Conservation (phyloP, 2,113 vertebrate genomes). For the Aegypius monachus region DNA sequence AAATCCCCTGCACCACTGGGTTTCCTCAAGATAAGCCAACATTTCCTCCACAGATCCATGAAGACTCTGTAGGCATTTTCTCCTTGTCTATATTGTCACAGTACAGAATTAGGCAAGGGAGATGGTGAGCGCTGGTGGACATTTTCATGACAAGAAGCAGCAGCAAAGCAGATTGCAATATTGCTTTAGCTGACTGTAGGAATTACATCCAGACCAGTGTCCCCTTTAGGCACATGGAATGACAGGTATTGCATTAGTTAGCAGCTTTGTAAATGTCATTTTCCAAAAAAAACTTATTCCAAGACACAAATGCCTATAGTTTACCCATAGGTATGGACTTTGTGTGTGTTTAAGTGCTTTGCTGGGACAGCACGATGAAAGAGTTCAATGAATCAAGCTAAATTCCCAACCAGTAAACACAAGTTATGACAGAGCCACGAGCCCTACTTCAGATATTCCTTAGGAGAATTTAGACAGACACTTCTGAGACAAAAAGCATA, state of each 20-base stretch:
- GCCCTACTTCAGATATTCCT: background rate
- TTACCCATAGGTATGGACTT: background rate
- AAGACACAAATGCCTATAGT: background rate
- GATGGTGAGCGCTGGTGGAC: rapidly evolving
- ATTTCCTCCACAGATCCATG: background rate
- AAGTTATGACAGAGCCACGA: background rate
- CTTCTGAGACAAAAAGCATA: background rate
- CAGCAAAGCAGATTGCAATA: background rate
- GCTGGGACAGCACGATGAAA: background rate
- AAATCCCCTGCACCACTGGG: background rate
- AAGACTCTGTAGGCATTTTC: background rate
- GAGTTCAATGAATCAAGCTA: background rate
- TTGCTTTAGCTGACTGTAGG: background rate
- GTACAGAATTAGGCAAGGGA: background rate
- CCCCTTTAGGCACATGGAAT: background rate
- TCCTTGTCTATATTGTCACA: background rate
- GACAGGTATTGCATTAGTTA: background rate
- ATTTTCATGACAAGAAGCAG: background rate
- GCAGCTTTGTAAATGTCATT: background rate
- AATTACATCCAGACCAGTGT: background rate
- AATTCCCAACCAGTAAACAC: background rate
- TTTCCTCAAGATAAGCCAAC: background rate
- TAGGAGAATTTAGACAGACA: background rate
- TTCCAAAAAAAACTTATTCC: background rate
- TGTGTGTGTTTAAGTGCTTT: background rate